Base-by-base conservation (phyloP, 1,140 invertebrate species). In the Lutraria rhynchaena region DNA sequence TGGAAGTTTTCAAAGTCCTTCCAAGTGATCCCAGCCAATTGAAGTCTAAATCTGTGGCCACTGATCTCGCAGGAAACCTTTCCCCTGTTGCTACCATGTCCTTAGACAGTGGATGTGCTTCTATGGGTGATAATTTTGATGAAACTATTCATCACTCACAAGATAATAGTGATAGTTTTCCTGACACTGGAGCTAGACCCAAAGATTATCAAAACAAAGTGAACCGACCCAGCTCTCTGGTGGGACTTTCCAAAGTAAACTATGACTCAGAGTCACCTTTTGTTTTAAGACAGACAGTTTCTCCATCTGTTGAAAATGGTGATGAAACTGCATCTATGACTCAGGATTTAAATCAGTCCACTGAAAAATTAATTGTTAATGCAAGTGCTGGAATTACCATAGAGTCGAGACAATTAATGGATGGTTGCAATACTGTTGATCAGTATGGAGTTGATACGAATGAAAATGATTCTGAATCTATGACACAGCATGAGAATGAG, bases 51-150 rank as follows among this genome's bases (percentile, higher is more conserved):
- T 49, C 75, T 77, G 61, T 77, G 44, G 27, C 63, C 46, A 11
- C 75, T 41, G 29, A 65, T 53, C 46, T 29, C 22, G 17, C 15
- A 44, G 46, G 46, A 77, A 67, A 51, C 55, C 41, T 77, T 3
- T 77, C 75, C 15, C 75, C 75, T 27, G 49, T 57, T 44, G 76
- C 63, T 11, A 70, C 69, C 27, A 70, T 80, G 9, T 80, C 76
- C 27, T 27, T 80, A 22, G 76, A 80, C 24, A 80, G 76, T 80
- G 76, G 76, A 69, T 67, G 65, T 80, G 63, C 76, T 22, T 80
- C 76, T 15, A 55, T 80, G 35, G 57, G 33, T 58, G 63, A 80
- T 33, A 60, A 65, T 33, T 24, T 31, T 41, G 53, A 57, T 31
- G 46, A 63, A 5, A 55, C 1, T 57, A 31, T 51, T 17, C 49